phyloP scores from a whole-genome alignment of 2,797 vertebrate genomes.

The Lerista edwardsae region DNA sequence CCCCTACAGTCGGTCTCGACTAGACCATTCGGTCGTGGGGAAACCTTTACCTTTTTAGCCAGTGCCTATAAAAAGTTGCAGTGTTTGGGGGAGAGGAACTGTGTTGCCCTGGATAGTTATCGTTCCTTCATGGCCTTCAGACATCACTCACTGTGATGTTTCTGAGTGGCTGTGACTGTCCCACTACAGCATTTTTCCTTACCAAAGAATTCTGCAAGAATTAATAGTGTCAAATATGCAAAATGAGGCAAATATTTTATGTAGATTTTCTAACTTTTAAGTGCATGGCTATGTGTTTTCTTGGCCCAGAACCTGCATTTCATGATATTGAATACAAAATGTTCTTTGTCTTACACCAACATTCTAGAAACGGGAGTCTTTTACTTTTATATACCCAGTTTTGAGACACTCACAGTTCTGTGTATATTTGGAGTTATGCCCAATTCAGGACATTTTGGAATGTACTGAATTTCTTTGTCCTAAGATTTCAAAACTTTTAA shows the following conservation, averaged over 20 bases:
- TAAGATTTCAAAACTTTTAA: background rate
- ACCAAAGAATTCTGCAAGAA: background rate
- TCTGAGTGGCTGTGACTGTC: background rate
- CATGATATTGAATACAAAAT: background rate
- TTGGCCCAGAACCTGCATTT: background rate
- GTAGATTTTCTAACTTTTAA: background rate
- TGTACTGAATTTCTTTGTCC: background rate
- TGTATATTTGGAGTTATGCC: constrained; percentile 3
- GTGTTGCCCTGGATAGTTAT: background rate
- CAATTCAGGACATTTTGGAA: background rate
- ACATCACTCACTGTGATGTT: background rate
- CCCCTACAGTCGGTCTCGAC: no score
- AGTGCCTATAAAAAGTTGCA: background rate
- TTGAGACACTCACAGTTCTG: background rate
- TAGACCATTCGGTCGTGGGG: no score
- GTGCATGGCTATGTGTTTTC: background rate
- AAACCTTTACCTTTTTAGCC: no score
- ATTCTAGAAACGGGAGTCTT: background rate
- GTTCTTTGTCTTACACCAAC: background rate
- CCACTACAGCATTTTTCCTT: background rate
- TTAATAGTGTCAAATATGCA: background rate
- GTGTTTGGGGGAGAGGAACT: no score
- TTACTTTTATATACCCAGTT: constrained; percentile 16
- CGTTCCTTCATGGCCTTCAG: background rate
- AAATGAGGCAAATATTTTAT: background rate